Evolutionary conservation across 1,140 invertebrate genomes (phyloP), one percentile per base, ranked within the genome.

Genomic region (Euura lappo): DNA sequence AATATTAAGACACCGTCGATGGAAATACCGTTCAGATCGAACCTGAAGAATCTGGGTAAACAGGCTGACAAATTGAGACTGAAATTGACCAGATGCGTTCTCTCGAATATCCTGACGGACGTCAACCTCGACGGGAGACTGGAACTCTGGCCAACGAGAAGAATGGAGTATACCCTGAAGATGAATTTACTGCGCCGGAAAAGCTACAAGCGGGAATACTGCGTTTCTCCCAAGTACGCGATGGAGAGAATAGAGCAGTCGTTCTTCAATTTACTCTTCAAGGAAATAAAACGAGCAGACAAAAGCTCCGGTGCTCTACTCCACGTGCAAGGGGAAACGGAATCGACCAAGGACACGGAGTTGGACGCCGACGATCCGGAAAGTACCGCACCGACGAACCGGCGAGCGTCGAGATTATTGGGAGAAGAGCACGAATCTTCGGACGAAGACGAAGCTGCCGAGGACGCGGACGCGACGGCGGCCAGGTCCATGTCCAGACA

Each of bases 1-100:
- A 94, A 93, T 67, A 96, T 99, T 11, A 97, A 98, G 86, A 99
- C 98, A 11, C 98, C 99, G 0, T 95, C 93, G 64, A 97, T 99
- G 96, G 96, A 98, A 81, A 93, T 98, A 76, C 97, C 97, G 0
- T 94, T 99, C 60, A 83, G 85, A 42, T 75, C 75, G 6, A 80
- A 89, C 45, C 75, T 92, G 4, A 72, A 81, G 0, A 88, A 92
- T 79, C 79, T 93, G 10, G 86, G 90, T 45, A 90, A 90, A 65
- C 87, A 90, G 79, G 90, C 95, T 0, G 93, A 96, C 75, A 91
- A 89, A 74, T 77, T 97, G 6, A 88, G 91, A 74, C 86, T 92
- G 45, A 91, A 91, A 74, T 86, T 99, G 1, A 97, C 92, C 28
- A 91, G 91, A 79, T 94, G 98, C 2, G 91, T 91, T 0, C 83